Percentiles rank a stretch among this genome's conserved stretches.
These are phyloP conservation scores for Ormyrus nitidulus DNA, from an alignment of 2,888 invertebrate species.

Conservation along the genomic window DNA sequence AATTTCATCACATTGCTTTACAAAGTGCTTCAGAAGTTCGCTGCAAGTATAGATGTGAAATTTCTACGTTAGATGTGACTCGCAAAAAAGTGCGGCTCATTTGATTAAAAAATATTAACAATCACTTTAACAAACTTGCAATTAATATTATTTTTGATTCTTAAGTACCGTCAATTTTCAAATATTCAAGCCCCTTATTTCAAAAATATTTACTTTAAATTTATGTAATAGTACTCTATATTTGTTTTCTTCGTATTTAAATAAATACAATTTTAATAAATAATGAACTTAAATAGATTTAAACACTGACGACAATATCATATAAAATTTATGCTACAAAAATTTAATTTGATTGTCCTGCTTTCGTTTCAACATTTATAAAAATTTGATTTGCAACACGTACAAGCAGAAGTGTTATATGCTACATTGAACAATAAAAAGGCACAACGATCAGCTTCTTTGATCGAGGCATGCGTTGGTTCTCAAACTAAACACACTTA, in stretches of 20 bases:
- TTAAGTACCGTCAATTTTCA: slow-evolving; percentile 34
- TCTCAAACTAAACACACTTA: slow-evolving; percentile 53
- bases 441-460: slow-evolving; percentile 29
- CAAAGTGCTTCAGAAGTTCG: slow-evolving; percentile 28
- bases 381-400: slow-evolving; percentile 53
- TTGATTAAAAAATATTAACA: slow-evolving; percentile 29
- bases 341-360: slow-evolving; percentile 17
- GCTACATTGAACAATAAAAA: slow-evolving; percentile 51
- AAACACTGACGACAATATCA: slow-evolving; percentile 28
- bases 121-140: slow-evolving; percentile 28
- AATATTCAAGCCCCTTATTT: slow-evolving; percentile 16
- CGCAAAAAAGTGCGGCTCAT: slow-evolving; percentile 30
- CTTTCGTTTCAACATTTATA: slow-evolving; percentile 35
- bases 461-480: slow-evolving; percentile 50
- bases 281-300: slow-evolving; percentile 19
- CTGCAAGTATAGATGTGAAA: slow-evolving; percentile 44
- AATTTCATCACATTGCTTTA: slow-evolving; percentile 28
- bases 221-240: not conserved
- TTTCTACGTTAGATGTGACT: slow-evolving; percentile 20
- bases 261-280: slow-evolving; percentile 2
- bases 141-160: slow-evolving; percentile 23
- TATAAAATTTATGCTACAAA: slow-evolving; percentile 36
- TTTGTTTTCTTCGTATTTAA: not conserved
- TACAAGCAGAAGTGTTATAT: slow-evolving; percentile 50
- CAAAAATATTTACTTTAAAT: slow-evolving; percentile 2